Base-by-base conservation (phyloP, 2,113 vertebrate species). In the Pluvialis apricaria region DNA sequence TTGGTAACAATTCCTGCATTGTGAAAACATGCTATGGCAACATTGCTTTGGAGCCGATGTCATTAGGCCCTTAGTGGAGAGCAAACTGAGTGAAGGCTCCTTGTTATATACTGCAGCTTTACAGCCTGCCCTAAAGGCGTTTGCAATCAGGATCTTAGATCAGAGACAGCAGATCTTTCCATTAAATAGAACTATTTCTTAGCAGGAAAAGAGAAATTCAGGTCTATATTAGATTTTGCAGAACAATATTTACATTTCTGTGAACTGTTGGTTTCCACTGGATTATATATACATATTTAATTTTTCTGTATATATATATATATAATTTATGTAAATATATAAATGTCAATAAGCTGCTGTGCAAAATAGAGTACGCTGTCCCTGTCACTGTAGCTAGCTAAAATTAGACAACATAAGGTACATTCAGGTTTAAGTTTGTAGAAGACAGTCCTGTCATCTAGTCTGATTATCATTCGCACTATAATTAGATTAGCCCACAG, bases 401-500 rank as follows among this genome's bases (percentile, higher is more conserved):
- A 97, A 97, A 97, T 96, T 90, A 94, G 72, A 79, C 72, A 86
- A 36, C 25, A 12, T 57, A 70, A 90, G 51, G 82, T 92, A 31
- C 18, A 57, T 82, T 80, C 57, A 97, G 71, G 68, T 93, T 97
- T 82, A 90, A 94, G 47, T 95, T 89, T 95, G 82, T 94, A 54
- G 89, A 90, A 92, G 34, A 38, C 60, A 51, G 55, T 80, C 62
- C 83, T 54, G 36, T 81, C 82, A 91, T 95, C 90, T 80, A 69
- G 44, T 84, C 82, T 91, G 96, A 96, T 97, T 97, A 96, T 89
- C 91, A 90, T 96, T 95, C 51, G 31, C 65, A 36, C 88, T 96
- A 58, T 96, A 96, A 97, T 97, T 97, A 97, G 65, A 94, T 97
- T 95, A 97, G 70, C 32, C 92, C 65, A 78, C 57, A 94, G 95